Conservation (phyloP, 2,797 vertebrate species). For the Acipenser oxyrinchus region DNA sequence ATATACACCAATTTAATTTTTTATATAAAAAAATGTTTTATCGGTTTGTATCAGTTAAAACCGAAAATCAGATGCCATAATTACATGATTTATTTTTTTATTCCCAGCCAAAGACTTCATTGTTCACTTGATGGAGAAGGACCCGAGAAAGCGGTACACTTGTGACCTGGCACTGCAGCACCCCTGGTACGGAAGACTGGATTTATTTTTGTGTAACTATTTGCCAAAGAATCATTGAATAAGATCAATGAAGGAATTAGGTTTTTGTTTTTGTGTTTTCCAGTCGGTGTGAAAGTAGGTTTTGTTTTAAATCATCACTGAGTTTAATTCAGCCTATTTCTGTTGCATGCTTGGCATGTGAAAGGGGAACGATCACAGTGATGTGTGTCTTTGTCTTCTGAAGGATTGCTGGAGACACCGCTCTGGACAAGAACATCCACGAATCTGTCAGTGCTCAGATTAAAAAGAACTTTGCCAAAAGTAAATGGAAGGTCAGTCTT, state of each 20-base stretch:
- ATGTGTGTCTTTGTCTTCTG: constrained; percentile 1
- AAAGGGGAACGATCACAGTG: no score
- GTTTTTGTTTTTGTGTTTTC: no score
- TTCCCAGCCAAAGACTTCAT: constrained; percentile 91
- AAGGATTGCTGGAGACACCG: constrained; percentile 93
- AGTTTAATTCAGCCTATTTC: no score
- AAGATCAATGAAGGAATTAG: neutral
- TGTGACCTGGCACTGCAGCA: constrained; percentile 93
- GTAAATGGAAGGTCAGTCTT: constrained; percentile 87
- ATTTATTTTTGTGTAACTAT: neutral
- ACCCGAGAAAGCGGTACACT: constrained; percentile 74
- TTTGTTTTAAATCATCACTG: no score
- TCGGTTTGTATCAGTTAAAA: no score
- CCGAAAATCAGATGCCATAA: no score
- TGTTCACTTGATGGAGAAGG: constrained; percentile 88
- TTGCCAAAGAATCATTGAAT: neutral
- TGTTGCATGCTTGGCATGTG: no score
- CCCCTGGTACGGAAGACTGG: constrained; percentile 69
- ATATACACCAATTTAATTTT: no score
- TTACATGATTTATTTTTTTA: neutral
- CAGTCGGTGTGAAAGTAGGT: no score
- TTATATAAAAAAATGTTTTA: no score
- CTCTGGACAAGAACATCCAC: constrained; percentile 94
- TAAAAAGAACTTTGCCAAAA: constrained; percentile 96
- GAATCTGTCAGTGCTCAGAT: constrained; percentile 96